Percentiles rank a stretch among this genome's conserved stretches.
phyloP scores from a whole-genome alignment of 2,888 invertebrate species.

The Drosophila prostipennis region DNA sequence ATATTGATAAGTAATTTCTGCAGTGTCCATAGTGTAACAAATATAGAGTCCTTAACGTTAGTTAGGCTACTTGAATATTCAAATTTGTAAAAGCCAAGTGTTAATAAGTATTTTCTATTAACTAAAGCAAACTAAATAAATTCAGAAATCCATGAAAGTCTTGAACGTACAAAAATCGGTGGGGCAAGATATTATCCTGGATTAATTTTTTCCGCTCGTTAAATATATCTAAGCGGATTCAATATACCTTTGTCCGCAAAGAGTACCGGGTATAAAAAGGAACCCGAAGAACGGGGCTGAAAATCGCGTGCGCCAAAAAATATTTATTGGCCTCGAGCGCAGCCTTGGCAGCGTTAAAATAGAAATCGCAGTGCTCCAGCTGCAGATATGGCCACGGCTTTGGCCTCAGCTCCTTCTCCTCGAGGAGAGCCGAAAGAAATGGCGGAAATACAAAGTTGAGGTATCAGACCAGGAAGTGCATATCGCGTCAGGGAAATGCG shows the following conservation, averaged over 20 bases:
- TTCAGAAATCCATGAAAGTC: too few species aligned
- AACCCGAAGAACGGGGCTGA: constrained; percentile 10
- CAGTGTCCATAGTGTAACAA: too few species aligned
- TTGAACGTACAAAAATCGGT: too few species aligned
- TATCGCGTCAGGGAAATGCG: constrained; percentile 70
- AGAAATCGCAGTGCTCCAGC: constrained; percentile 62
- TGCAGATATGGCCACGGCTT: constrained; percentile 23
- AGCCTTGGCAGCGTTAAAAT: constrained; percentile 68
- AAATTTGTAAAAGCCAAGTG: too few species aligned
- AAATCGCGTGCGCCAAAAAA: constrained; percentile 65
- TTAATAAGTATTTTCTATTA: too few species aligned
- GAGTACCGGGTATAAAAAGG: constrained; percentile 5
- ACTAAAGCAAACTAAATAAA: too few species aligned
- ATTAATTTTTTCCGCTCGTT: not conserved
- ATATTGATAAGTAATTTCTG: not conserved
- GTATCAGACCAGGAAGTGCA: constrained; percentile 75
- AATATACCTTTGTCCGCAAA: not conserved
- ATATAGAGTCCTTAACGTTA: too few species aligned
- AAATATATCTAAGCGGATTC: not conserved
- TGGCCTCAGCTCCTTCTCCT: constrained; percentile 11
- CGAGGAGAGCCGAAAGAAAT: constrained; percentile 65
- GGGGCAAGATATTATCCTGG: too few species aligned
- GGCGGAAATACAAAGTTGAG: constrained; percentile 79
- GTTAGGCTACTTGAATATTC: too few species aligned
- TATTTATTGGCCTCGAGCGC: constrained; percentile 68